phyloP scores from a whole-genome alignment of 2,113 vertebrate species.

The Neopipo cinnamomea region DNA sequence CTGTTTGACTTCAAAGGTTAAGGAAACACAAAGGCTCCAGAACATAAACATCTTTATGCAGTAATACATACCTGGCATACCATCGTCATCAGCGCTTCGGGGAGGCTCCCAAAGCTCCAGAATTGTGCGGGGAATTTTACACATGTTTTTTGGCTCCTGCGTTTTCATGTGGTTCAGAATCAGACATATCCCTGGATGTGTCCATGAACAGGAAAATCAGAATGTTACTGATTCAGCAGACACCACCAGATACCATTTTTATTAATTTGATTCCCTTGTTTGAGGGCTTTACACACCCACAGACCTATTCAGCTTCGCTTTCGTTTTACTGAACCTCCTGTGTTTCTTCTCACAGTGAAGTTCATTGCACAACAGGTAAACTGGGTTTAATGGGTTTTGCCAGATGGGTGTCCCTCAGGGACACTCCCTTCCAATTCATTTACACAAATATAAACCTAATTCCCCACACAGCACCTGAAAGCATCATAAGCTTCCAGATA shows the following conservation, averaged over 20 bases:
- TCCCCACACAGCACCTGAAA: not conserved
- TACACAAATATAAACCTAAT: not conserved
- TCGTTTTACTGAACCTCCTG: not conserved
- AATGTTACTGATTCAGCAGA: not conserved
- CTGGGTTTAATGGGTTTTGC: not conserved
- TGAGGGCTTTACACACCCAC: not conserved
- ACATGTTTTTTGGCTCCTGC: not conserved
- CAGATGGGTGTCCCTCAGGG: not conserved
- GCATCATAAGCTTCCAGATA: not conserved
- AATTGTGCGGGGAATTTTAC: not conserved
- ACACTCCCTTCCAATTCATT: not conserved
- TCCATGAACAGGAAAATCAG: not conserved
- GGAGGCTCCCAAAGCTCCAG: not conserved
- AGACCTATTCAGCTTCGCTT: not conserved
- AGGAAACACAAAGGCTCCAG: conserved; percentile 4
- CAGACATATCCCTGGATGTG: too few relatives aligned
- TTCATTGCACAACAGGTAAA: not conserved
- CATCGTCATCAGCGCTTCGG: not conserved
- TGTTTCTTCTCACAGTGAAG: not conserved
- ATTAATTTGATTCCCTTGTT: not conserved
- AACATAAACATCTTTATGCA: not conserved
- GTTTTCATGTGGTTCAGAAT: not conserved
- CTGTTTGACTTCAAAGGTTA: conserved; percentile 8
- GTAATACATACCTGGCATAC: not conserved
- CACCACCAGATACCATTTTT: not conserved